phyloP scores from a whole-genome alignment of 2,888 invertebrate genomes.

The Orchesella flavescens region DNA sequence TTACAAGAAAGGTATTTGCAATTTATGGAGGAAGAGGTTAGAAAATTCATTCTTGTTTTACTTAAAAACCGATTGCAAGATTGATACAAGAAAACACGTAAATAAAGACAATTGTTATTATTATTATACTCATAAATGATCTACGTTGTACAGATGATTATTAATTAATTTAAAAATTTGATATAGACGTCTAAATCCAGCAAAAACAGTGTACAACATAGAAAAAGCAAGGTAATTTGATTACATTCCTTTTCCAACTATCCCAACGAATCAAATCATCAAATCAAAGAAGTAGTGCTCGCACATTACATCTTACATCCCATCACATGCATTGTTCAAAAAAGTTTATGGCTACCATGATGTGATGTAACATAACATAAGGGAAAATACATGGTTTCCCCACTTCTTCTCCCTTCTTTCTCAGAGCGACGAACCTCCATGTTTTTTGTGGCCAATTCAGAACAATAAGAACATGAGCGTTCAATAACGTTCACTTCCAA shows the following conservation, averaged over 20 bases:
- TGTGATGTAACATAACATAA: neutral
- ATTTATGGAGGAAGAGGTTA: too few species aligned
- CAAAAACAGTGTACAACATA: neutral
- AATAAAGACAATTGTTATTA: too few species aligned
- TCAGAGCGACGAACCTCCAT: neutral
- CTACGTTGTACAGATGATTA: too few species aligned
- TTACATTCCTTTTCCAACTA: neutral
- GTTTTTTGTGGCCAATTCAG: conserved; percentile 15
- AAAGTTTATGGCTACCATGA: too few species aligned
- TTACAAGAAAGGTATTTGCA: too few species aligned
- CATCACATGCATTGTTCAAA: neutral
- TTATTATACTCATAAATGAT: too few species aligned
- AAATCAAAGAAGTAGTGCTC: conserved; percentile 7
- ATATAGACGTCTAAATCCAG: too few species aligned
- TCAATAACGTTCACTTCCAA: conserved; percentile 33
- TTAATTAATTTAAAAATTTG: too few species aligned
- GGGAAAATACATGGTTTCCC: neutral
- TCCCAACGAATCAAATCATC: conserved; percentile 3
- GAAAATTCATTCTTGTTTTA: too few species aligned
- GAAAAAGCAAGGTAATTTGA: neutral
- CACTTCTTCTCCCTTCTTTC: neutral
- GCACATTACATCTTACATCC: neutral
- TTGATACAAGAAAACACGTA: too few species aligned
- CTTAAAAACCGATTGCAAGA: too few species aligned
- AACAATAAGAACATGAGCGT: neutral